A percentile compares a stretch with the other conserved stretches of the same genome.
Evolutionary conservation across 2,113 vertebrate genomes (phyloP).

Genomic region (Sceloporus undulatus): DNA sequence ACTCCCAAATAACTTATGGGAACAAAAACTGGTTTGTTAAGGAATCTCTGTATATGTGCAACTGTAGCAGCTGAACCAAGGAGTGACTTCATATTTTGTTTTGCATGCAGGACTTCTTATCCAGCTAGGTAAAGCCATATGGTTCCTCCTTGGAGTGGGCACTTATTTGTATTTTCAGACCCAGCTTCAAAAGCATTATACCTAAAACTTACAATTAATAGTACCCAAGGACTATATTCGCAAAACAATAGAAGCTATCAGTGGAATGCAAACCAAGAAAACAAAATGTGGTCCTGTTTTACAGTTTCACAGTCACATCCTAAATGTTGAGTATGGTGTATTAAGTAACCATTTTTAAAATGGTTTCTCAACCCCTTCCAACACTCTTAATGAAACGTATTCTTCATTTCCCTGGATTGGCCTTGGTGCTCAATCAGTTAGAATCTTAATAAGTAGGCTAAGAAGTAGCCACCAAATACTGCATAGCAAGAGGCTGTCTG

Average conservation of each 20-base stretch:
- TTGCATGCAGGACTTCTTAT: too few relatives aligned
- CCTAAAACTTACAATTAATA: conserved; percentile 18
- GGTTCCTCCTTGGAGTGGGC: neutral
- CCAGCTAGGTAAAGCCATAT: neutral
- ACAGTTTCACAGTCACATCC: neutral
- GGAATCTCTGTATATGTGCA: neutral
- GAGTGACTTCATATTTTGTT: neutral
- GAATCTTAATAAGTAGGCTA: too few relatives aligned
- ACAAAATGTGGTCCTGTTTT: too few relatives aligned
- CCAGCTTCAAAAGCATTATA: conserved; percentile 42
- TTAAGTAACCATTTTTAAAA: neutral
- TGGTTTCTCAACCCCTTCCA: neutral
- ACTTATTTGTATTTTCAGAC: conserved; percentile 34
- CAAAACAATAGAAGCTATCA: neutral
- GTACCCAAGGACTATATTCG: neutral
- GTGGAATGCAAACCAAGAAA: neutral
- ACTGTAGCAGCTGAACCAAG: neutral
- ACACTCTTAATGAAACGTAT: neutral
- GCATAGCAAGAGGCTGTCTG: too few relatives aligned
- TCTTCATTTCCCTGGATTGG: neutral
- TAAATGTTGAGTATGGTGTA: neutral
- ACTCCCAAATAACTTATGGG: neutral
- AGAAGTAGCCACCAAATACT: too few relatives aligned
- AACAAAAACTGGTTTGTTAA: neutral
- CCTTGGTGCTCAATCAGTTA: too few relatives aligned